Evolutionary conservation across 1,140 invertebrate species (phyloP).

Genomic region (Lucilia sericata): DNA sequence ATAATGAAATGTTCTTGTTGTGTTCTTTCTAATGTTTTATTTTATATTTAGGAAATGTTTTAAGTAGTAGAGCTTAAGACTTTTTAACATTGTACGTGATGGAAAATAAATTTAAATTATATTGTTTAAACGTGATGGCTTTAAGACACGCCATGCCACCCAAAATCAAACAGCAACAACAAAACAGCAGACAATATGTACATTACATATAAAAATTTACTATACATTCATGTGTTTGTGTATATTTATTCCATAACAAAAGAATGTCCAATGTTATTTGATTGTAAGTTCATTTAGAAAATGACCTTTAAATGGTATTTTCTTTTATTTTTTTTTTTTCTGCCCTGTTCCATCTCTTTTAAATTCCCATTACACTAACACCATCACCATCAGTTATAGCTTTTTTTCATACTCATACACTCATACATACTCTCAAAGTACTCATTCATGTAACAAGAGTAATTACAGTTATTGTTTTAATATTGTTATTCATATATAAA

Average conservation of each 20-base stretch:
- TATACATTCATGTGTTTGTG: too few species aligned
- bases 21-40: neutral
- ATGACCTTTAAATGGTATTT: slow-evolving; percentile 23
- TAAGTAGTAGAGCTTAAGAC: neutral
- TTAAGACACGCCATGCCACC: slow-evolving; percentile 13
- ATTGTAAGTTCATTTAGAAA: slow-evolving; percentile 9
- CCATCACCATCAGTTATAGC: neutral
- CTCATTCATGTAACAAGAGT: too few species aligned
- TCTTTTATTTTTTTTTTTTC: neutral
- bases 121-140: slow-evolving; percentile 11
- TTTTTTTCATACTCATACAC: neutral
- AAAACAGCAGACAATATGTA: too few species aligned
- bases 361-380: neutral
- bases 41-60: neutral
- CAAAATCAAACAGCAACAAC: neutral
- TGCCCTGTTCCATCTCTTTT: neutral
- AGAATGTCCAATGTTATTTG: neutral
- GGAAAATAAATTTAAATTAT: slow-evolving; percentile 21
- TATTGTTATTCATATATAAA: too few species aligned
- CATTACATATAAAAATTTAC: too few species aligned
- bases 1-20: neutral
- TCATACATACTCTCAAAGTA: neutral
- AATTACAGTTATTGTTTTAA: too few species aligned
- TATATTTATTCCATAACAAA: neutral
- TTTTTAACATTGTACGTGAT: neutral